Evolutionary conservation across 2,888 invertebrate genomes (phyloP), one percentile per base, ranked within the genome.

Genomic region (Dasypolia templi): DNA sequence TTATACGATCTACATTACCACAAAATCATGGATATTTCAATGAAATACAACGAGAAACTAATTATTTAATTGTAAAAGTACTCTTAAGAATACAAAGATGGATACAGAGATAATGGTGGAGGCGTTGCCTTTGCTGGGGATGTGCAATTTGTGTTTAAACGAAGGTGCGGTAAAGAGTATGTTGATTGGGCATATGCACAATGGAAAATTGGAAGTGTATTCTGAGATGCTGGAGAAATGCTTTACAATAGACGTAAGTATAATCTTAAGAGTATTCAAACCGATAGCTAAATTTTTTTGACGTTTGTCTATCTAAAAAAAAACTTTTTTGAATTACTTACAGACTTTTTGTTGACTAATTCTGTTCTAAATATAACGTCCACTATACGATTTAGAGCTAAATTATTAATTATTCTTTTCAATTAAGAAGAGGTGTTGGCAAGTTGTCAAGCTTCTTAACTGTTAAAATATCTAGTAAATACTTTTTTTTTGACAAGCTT

Each of bases 241-340:
- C 87, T 96, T 94, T 73, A 89, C 91, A 55, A 93, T 96, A 59
- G 94, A 96, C 83, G 96, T 96, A 86, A 95, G 96, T 95, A 65
- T 19, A 17, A 26, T 39, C 0, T 19, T 19, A 58, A 49, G 6
- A 55, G n/a, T 49, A n/a, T 35, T 26, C 14, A n/a, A 32, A 22
- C 7, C 3, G 11, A 6, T 11, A 35, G 14, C 29, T 12, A 51
- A 14, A 1, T 1, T 35, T n/a, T 51, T 7, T 32, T 26, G 1
- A 29, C 0, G 4, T 19, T 26, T 12, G 12, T 19, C 29, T 14
- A 4, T 19, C 11, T 70, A 72, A 68, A 71, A 68, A 42, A 49
- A 55, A 61, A n/a, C 2, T 55, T 53, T 67, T 56, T n/a, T 7
- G 32, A 19, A 49, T 19, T 19, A 58, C 46, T 19, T 42, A 65